These are phyloP conservation scores for Stomorhina lunata DNA, from an alignment of 2,888 invertebrate genomes.

Conservation along the genomic window DNA sequence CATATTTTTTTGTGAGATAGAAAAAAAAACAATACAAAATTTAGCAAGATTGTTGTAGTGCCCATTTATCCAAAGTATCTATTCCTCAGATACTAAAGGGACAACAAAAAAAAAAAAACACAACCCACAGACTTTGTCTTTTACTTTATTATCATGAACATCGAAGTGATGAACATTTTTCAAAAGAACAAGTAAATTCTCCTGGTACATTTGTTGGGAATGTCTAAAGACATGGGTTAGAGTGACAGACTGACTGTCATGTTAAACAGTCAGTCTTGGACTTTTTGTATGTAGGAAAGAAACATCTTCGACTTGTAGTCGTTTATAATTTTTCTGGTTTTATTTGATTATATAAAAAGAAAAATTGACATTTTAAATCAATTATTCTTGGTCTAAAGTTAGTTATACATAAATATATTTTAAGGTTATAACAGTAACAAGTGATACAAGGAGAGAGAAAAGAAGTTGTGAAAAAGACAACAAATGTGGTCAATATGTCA, in stretches of 20 bases:
- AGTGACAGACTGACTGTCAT: slow-evolving; percentile 9
- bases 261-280: not conserved
- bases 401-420: slow-evolving; percentile 29
- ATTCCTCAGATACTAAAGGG: not conserved
- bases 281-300: slow-evolving; percentile 6
- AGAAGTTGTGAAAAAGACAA: too few relatives aligned
- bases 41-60: slow-evolving; percentile 15
- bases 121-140: not conserved
- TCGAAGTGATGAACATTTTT: not conserved
- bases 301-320: not conserved
- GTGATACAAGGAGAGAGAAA: too few relatives aligned
- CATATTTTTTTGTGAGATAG: not conserved
- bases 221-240: not conserved
- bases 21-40: slow-evolving; percentile 6
- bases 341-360: slow-evolving; percentile 46
- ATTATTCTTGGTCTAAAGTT: slow-evolving; percentile 47
- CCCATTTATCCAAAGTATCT: slow-evolving; percentile 6
- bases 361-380: slow-evolving; percentile 61
- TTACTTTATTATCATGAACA: not conserved
- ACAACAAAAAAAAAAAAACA: not conserved
- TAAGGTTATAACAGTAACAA: not conserved
- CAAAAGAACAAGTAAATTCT: not conserved
- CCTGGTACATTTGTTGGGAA: not conserved
- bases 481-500: too few relatives aligned
- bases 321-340: not conserved